Percentiles rank a stretch among this genome's conserved stretches.
Conservation (phyloP, 2,888 invertebrate species). For the Willowsia nigromaculata region DNA sequence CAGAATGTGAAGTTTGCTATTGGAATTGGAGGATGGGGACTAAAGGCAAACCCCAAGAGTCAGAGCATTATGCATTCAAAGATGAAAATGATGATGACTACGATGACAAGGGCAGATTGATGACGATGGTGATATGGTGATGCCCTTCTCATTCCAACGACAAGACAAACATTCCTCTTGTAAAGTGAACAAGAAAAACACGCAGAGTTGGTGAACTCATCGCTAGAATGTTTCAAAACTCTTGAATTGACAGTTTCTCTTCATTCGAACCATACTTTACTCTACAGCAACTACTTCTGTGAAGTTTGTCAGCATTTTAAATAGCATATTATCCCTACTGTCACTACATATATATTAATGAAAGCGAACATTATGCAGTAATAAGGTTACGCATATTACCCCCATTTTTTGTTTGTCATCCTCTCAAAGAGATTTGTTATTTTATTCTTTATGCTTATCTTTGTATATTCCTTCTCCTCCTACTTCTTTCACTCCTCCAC, state of each 20-base stretch:
- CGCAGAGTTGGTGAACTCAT: conserved; percentile 65
- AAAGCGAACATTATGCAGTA: not conserved
- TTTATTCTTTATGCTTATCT: conserved; percentile 58
- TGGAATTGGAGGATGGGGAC: conserved; percentile 8
- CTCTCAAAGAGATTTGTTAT: conserved; percentile 23
- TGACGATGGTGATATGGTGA: conserved; percentile 59
- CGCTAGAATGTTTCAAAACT: conserved; percentile 54
- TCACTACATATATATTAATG: not conserved
- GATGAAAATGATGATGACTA: conserved; percentile 45
- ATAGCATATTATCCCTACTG: not conserved
- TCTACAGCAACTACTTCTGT: not conserved
- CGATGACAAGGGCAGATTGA: conserved; percentile 72
- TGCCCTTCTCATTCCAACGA: conserved; percentile 66
- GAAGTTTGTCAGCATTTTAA: not conserved
- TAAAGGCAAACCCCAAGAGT: conserved; percentile 5
- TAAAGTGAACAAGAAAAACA: conserved; percentile 56
- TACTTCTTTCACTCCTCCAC: conserved; percentile 31
- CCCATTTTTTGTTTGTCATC: conserved; percentile 21
- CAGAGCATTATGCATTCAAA: not conserved
- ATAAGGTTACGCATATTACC: not conserved
- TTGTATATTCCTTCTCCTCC: conserved; percentile 3
- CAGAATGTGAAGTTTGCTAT: not conserved
- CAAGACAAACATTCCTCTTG: conserved; percentile 68
- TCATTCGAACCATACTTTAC: not conserved
- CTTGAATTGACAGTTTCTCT: not conserved